phyloP scores from a whole-genome alignment of 2,797 vertebrate genomes.

The Spinus olivaceus region DNA sequence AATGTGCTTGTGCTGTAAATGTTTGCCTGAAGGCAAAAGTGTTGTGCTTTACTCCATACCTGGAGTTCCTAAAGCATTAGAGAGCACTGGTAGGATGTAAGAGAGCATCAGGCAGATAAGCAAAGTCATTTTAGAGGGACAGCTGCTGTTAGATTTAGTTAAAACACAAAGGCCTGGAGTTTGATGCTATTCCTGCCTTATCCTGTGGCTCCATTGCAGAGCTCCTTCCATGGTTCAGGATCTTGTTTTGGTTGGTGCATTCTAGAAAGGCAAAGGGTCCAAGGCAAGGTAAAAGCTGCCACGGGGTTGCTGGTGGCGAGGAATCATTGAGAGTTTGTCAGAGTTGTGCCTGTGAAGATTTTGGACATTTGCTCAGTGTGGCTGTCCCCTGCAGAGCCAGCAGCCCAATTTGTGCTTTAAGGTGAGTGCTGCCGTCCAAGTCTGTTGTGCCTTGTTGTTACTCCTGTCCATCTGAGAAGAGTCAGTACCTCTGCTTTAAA shows the following conservation, averaged over 20 bases:
- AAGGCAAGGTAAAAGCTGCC: not conserved
- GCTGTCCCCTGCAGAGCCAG: not conserved
- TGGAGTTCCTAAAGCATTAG: not conserved
- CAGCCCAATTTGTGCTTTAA: not conserved
- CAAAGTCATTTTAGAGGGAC: not conserved
- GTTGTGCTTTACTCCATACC: not conserved
- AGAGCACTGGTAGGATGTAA: not conserved
- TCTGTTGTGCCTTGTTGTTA: not conserved
- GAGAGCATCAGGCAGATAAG: not conserved
- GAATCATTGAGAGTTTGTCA: not conserved
- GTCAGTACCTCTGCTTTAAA: not conserved
- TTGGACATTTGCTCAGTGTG: not conserved
- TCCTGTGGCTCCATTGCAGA: fast-evolving
- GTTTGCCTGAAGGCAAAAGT: not conserved
- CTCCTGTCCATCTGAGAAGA: not conserved
- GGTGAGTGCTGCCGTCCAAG: not conserved
- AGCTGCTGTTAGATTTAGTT: not conserved
- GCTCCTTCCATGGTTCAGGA: not conserved
- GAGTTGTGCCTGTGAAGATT: not conserved
- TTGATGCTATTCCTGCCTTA: not conserved
- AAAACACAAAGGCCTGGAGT: not conserved
- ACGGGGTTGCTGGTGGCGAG: not conserved
- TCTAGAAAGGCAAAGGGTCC: not conserved
- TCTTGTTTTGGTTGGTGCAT: not conserved
- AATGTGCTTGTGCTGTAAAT: not conserved